Conservation (phyloP, 2,797 vertebrate genomes). For the Cheracebus regulus region DNA sequence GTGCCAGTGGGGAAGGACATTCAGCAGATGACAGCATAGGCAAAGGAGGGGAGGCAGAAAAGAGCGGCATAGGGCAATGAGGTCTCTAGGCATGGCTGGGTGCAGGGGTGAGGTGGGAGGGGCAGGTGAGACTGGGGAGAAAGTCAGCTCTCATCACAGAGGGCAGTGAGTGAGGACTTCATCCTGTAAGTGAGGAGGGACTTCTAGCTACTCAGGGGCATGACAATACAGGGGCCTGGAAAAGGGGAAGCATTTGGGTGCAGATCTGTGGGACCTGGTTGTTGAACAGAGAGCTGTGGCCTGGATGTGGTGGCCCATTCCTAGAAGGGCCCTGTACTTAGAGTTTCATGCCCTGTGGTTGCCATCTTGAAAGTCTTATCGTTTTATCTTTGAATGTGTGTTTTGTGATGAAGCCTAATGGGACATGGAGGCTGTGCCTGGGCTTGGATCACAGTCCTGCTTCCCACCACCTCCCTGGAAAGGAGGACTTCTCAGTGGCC, state of each 20-base stretch:
- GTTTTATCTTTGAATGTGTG: neutral
- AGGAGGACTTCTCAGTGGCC: neutral
- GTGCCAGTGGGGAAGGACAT: neutral
- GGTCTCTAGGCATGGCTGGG: neutral
- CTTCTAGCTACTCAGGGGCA: neutral
- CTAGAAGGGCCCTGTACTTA: neutral
- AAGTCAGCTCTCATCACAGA: neutral
- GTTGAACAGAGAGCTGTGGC: neutral
- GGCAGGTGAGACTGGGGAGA: neutral
- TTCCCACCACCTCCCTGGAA: neutral
- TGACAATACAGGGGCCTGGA: neutral
- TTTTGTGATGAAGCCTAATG: neutral
- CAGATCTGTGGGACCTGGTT: neutral
- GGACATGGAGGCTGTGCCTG: neutral
- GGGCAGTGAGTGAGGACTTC: neutral
- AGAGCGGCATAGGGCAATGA: no score
- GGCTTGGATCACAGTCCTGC: neutral
- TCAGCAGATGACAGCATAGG: neutral
- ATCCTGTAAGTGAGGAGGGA: neutral
- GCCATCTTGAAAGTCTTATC: neutral
- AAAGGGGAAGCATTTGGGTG: neutral
- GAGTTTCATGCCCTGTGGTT: neutral
- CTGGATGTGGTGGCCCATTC: neutral
- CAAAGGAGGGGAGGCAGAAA: neutral
- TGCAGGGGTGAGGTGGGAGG: neutral